Evolutionary conservation across 2,888 invertebrate genomes (phyloP).

Genomic region (Aleiodes alternator): DNA sequence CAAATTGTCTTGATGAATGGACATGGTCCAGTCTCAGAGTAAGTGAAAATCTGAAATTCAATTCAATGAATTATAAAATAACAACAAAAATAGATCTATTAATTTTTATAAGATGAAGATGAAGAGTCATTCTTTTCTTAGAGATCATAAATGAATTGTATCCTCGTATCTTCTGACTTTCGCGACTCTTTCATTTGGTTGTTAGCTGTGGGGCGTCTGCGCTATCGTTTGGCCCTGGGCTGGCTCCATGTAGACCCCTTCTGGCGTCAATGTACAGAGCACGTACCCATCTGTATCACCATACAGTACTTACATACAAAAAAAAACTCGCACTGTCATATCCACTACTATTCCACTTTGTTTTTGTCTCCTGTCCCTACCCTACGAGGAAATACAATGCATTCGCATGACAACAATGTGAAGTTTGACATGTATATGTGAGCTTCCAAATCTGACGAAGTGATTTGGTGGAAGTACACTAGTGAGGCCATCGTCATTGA

Average conservation of each 20-base stretch:
- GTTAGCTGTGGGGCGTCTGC: constrained; percentile 39
- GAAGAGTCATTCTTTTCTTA: not conserved
- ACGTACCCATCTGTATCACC: constrained; percentile 32
- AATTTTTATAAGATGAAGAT: no score
- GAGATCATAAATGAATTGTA: not conserved
- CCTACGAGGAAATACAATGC: constrained; percentile 23
- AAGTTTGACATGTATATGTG: constrained; percentile 17
- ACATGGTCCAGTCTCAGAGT: constrained; percentile 82
- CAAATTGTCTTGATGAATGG: constrained; percentile 80
- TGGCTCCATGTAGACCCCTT: constrained; percentile 34
- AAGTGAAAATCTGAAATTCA: constrained; percentile 54
- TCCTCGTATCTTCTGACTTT: no score
- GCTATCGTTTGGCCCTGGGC: constrained; percentile 45
- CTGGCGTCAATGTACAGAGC: constrained; percentile 32
- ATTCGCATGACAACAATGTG: constrained; percentile 33
- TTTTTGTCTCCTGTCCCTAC: not conserved
- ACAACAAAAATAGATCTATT: no score
- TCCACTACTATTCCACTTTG: not conserved
- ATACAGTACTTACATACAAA: constrained; percentile 27
- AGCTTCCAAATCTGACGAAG: constrained; percentile 16
- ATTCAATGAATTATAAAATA: not conserved
- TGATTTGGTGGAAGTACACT: not conserved
- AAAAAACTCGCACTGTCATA: constrained; percentile 8
- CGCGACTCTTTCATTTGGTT: constrained; percentile 1
- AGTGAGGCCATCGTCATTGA: constrained; percentile 20